A percentile compares a stretch with the other conserved stretches of the same genome.
These are phyloP conservation scores for Etheostoma perlongum DNA, from an alignment of 2,797 vertebrate species.

Conservation along the genomic window DNA sequence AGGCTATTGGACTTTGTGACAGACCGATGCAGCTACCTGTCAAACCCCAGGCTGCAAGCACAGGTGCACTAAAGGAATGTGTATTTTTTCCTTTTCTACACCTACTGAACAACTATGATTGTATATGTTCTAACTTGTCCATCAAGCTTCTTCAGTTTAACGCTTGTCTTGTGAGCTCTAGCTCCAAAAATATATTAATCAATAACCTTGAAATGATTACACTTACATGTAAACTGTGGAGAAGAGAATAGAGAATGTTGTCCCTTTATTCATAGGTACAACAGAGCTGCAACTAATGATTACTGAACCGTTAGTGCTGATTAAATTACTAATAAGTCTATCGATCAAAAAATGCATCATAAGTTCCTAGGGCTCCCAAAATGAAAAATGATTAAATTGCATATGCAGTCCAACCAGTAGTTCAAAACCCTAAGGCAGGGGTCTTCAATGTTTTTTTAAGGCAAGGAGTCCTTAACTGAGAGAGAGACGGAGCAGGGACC, in stretches of 20 bases:
- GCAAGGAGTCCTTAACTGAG: too few relatives aligned
- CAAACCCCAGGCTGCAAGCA: slow-evolving; percentile 42
- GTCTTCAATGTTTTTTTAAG: too few relatives aligned
- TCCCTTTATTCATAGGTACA: neutral
- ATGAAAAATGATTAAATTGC: neutral
- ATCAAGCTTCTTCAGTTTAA: slow-evolving; percentile 22
- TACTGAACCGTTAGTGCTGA: neutral
- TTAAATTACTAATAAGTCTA: neutral
- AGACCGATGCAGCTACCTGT: slow-evolving; percentile 52
- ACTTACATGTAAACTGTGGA: neutral
- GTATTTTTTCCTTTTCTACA: slow-evolving; percentile 5
- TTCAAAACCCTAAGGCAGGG: neutral
- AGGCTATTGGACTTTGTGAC: slow-evolving; percentile 51
- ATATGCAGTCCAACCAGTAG: neutral
- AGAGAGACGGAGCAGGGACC: too few relatives aligned
- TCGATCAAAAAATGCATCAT: neutral
- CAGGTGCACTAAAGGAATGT: slow-evolving; percentile 25
- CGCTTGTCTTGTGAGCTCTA: neutral
- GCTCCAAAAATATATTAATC: neutral
- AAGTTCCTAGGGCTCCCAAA: neutral
- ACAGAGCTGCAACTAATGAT: neutral
- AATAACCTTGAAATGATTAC: neutral
- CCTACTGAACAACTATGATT: slow-evolving; percentile 4
- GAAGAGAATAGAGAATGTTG: neutral
- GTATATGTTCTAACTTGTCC: slow-evolving; percentile 10